Evolutionary conservation across 2,113 vertebrate genomes (phyloP).

Genomic region (Rhinoptilus africanus): DNA sequence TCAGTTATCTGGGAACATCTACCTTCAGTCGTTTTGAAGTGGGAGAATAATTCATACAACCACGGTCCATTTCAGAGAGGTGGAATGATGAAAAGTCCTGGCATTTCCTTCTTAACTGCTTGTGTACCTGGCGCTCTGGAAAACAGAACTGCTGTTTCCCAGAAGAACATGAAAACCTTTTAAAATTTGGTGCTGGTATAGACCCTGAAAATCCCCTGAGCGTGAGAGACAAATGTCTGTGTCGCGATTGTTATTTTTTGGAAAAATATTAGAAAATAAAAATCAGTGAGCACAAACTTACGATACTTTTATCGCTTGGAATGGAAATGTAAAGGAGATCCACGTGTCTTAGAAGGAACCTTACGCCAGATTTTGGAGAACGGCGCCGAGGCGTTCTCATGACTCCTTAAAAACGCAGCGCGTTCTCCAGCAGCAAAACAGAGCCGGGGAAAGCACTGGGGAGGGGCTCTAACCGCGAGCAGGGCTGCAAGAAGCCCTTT

Average conservation of each 20-base stretch:
- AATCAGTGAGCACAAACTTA: background rate
- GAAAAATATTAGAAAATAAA: background rate
- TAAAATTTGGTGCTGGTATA: background rate
- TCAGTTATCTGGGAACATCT: background rate
- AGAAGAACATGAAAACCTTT: background rate
- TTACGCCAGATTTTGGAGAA: accelerated
- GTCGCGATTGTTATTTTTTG: background rate
- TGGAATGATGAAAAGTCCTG: background rate
- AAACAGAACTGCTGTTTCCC: background rate
- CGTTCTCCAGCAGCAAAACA: accelerated
- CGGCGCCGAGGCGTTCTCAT: accelerated
- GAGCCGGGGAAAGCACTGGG: too few species aligned
- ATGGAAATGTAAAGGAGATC: too few species aligned
- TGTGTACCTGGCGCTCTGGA: background rate
- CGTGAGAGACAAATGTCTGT: accelerated
- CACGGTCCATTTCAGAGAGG: background rate
- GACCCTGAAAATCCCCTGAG: background rate
- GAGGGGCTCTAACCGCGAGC: accelerated
- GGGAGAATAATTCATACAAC: background rate
- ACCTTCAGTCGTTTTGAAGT: accelerated
- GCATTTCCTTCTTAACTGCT: background rate
- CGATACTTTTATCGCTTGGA: background rate
- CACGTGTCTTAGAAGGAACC: accelerated
- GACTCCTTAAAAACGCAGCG: accelerated
- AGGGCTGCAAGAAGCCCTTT: too few species aligned